Conservation (phyloP, 2,113 vertebrate species). For the Madoqua kirkii region DNA sequence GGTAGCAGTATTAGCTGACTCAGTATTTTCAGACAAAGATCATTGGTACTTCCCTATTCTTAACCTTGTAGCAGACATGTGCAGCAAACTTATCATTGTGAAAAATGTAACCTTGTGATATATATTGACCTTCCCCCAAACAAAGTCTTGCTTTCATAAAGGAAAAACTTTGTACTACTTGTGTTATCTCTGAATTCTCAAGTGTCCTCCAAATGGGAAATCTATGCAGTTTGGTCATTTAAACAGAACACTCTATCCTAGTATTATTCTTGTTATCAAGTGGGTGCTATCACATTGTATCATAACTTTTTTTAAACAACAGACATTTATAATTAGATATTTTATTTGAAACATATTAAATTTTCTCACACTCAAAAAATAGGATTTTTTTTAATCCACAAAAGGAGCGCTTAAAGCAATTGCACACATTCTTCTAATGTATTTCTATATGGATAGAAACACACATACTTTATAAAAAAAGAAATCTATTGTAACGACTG, state of each 20-base stretch:
- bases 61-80: conserved; percentile 14
- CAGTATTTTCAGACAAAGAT: conserved; percentile 21
- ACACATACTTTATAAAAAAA: not conserved
- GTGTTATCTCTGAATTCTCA: conserved; percentile 28
- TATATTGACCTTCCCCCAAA: conserved; percentile 28
- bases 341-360: conserved; percentile 43
- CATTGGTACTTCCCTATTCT: not conserved
- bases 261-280: not conserved
- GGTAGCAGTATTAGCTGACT: not conserved
- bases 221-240: not conserved
- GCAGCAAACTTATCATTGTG: not conserved
- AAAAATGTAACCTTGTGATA: conserved; percentile 26
- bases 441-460: not conserved
- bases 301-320: not conserved
- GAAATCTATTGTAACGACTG: not conserved
- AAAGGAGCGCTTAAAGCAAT: conserved; percentile 8
- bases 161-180: conserved; percentile 32
- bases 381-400: not conserved
- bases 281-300: not conserved
- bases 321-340: conserved; percentile 9
- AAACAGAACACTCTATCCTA: not conserved
- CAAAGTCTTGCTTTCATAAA: conserved; percentile 34
- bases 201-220: not conserved
- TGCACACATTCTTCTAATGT: not conserved
- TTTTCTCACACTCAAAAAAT: not conserved